Conservation (phyloP, 2,888 invertebrate species). For the Hypomecis atomaria region DNA sequence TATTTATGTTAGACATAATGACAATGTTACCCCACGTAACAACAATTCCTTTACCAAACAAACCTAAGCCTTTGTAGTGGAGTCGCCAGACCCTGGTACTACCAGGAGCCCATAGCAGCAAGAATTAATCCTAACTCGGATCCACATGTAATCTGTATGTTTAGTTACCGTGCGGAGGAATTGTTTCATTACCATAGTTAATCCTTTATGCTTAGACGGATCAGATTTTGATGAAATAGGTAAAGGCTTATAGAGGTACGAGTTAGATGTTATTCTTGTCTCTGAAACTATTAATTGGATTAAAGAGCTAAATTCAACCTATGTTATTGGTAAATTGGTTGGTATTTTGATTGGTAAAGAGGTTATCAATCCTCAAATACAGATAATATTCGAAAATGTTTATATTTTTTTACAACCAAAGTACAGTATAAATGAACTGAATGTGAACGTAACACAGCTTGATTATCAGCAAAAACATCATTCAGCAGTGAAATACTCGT, state of each 20-base stretch:
- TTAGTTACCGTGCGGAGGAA: constrained; percentile 33
- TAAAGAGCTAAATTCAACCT: constrained; percentile 2
- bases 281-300: constrained; percentile 19
- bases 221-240: constrained; percentile 31
- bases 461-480: no score
- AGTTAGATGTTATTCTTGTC: constrained; percentile 10
- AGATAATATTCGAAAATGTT: no score
- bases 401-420: no score
- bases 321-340: not conserved
- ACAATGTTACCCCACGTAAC: no score
- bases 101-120: constrained; percentile 50
- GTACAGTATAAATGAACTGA: no score
- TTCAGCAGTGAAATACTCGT: no score
- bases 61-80: constrained; percentile 9
- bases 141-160: constrained; percentile 42
- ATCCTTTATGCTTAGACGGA: constrained; percentile 23
- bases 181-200: constrained; percentile 36
- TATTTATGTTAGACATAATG: no score
- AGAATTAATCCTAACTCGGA: constrained; percentile 49
- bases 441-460: no score
- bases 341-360: no score
- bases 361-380: no score
- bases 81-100: constrained; percentile 39
- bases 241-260: constrained; percentile 10
- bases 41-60: not conserved